Percentiles rank a stretch among this genome's conserved stretches.
phyloP scores from a whole-genome alignment of 2,797 vertebrate species.

The Borostomias antarcticus region DNA sequence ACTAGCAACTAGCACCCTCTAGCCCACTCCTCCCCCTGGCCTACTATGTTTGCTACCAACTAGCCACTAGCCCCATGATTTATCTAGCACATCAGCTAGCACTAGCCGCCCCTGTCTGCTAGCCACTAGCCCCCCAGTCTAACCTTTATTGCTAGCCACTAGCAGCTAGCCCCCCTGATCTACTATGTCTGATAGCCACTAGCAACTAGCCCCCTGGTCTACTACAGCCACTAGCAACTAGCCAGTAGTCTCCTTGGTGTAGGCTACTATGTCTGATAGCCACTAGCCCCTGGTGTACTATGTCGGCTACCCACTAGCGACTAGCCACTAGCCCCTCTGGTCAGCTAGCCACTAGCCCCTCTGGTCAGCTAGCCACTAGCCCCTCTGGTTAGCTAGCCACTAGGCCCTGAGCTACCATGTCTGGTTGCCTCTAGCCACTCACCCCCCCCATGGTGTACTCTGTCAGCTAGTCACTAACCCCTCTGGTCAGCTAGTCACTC shows the following conservation, averaged over 20 bases:
- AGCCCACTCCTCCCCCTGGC: neutral
- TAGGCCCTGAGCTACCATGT: neutral
- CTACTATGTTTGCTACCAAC: neutral
- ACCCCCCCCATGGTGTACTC: no score
- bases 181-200: neutral
- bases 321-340: no score
- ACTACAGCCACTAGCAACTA: neutral
- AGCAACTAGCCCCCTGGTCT: neutral
- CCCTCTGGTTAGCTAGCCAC: neutral
- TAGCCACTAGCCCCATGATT: no score
- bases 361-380: neutral
- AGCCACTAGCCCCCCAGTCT: neutral
- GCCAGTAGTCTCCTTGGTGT: neutral
- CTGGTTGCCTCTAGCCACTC: neutral
- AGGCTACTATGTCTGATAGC: neutral
- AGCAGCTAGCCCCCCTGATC: neutral
- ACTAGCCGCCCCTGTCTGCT: neutral
- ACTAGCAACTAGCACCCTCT: conserved; percentile 63
- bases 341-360: neutral
- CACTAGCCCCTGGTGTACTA: neutral
- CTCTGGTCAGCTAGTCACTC: neutral
- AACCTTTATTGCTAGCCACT: neutral
- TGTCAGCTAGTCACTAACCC: no score
- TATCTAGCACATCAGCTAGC: no score
- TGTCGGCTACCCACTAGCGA: neutral